Evolutionary conservation across 2,888 invertebrate genomes (phyloP), one percentile per base, ranked within the genome.

Genomic region (Uloborus plumipes): DNA sequence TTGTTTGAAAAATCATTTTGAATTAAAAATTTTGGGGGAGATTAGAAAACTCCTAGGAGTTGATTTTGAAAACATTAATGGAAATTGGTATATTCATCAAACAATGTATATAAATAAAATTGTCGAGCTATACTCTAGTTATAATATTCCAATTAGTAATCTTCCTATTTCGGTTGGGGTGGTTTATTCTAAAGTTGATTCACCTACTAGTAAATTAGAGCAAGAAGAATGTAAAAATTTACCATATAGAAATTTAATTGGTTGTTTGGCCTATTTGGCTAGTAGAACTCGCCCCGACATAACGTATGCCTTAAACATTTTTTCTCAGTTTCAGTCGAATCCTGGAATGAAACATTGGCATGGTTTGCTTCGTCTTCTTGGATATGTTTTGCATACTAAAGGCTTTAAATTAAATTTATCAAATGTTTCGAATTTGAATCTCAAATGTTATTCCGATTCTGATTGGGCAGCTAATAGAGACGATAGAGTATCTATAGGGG

Each of bases 391-490:
- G 20, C 26, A 55, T 20, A 22, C 47, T 11, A 1, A 59, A 16
- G 11, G 47, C 58, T 58, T n/a, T 9, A 70, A 58, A 59, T 20
- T 70, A 16, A 22, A 70, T 18, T 22, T 58, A 18, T 31, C 53
- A 22, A 53, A 53, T 22, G n/a, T 69, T 11, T 26, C 31, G 20
- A 18, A 1, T n/a, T n/a, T 67, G 18, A 31, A 39, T 14, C 13
- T 69, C 2, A 69, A 3, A 22, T 55, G 55, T 39, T 53, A 15
- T 51, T 50, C 50, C 18, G 59, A 72, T 51, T 26, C 53, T 13
- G 64, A 73, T 64, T 73, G 62, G 53, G 51, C 53, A 9, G 13
- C 73, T 11, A 64, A 73, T 51, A 11, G 64, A 51, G 64, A 73
- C 39, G 62, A 64, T 22, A n/a, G 53, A 26, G 31, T 64, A 9